Evolutionary conservation across 2,113 vertebrate species (phyloP).

Genomic region (Lepidothrix coronata): DNA sequence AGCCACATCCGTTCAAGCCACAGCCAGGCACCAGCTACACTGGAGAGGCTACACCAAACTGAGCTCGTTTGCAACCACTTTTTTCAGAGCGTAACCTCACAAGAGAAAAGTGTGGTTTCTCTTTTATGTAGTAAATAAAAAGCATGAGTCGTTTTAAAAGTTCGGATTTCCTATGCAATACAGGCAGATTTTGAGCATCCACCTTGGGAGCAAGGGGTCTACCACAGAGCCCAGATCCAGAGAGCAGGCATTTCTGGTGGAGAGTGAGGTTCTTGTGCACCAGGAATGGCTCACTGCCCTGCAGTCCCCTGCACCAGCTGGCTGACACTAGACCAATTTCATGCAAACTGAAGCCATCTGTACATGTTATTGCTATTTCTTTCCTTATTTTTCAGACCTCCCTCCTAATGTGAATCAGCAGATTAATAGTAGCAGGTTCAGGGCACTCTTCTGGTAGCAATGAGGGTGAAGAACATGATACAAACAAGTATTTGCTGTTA

Average conservation of each 20-base stretch:
- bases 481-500: neutral
- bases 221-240: neutral
- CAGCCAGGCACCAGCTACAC: neutral
- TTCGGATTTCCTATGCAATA: neutral
- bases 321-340: neutral
- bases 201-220: neutral
- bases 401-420: neutral
- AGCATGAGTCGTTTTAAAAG: neutral
- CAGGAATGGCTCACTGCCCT: neutral
- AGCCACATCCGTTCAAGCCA: neutral
- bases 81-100: neutral
- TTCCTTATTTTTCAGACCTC: neutral
- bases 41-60: accelerated
- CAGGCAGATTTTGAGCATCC: neutral
- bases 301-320: neutral
- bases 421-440: neutral
- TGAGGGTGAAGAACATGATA: neutral
- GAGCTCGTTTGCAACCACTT: neutral
- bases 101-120: neutral
- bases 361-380: neutral
- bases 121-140: neutral
- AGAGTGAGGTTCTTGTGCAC: neutral
- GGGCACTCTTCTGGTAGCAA: neutral
- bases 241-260: accelerated
- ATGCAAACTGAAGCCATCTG: neutral